A percentile compares a stretch with the other conserved stretches of the same genome.
Conservation (phyloP, 1,140 invertebrate species). For the Ephestia elutella region DNA sequence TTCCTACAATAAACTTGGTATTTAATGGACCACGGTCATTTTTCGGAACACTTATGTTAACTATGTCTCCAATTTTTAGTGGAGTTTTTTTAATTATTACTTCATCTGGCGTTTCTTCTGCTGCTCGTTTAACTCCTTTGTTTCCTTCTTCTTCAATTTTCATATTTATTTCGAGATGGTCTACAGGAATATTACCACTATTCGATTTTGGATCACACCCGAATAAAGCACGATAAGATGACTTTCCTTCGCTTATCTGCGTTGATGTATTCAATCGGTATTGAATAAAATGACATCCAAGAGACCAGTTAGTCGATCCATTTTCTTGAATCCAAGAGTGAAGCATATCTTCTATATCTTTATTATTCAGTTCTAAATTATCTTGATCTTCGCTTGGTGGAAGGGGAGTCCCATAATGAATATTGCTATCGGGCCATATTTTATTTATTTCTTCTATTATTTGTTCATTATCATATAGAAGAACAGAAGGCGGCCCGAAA, state of each 20-base stretch:
- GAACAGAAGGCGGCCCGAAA: not conserved
- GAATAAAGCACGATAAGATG: slow-evolving; percentile 41
- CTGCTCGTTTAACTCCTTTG: slow-evolving; percentile 17
- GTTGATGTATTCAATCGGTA: slow-evolving; percentile 37
- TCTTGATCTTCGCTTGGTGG: not conserved
- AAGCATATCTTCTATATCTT: slow-evolving; percentile 4
- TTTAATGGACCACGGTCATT: slow-evolving; percentile 19
- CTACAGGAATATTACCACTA: slow-evolving; percentile 3
- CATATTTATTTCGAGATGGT: not conserved
- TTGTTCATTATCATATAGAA: not conserved
- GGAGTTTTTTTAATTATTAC: slow-evolving; percentile 16
- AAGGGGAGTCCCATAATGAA: not conserved
- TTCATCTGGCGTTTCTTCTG: slow-evolving; percentile 20
- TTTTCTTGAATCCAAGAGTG: slow-evolving; percentile 3
- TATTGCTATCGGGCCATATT: not conserved
- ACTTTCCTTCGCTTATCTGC: slow-evolving; percentile 28
- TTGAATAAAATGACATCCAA: slow-evolving; percentile 31
- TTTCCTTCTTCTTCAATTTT: slow-evolving; percentile 15
- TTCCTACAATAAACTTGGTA: slow-evolving; percentile 20
- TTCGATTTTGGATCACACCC: slow-evolving; percentile 26
- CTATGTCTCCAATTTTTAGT: slow-evolving; percentile 10
- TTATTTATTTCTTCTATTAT: not conserved
- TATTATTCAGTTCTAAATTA: not conserved
- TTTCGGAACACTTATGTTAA: slow-evolving; percentile 22
- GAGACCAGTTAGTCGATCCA: not conserved